phyloP scores from a whole-genome alignment of 1,140 invertebrate species.

The Eriosoma lanigerum region DNA sequence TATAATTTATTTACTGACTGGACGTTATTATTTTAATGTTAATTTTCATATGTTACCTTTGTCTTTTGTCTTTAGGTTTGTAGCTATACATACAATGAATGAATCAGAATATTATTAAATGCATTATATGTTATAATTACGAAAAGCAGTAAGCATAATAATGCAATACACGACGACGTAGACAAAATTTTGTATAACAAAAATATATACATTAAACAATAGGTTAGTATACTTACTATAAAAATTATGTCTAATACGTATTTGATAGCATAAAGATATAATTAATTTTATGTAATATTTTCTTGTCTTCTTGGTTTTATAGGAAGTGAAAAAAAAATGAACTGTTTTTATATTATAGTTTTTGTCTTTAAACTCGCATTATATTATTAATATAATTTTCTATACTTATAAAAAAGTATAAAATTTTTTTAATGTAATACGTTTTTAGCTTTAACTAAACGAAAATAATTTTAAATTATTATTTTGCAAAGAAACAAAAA shows the following conservation, averaged over 20 bases:
- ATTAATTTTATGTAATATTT: too few species aligned
- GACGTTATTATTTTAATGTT: slow-evolving; percentile 16
- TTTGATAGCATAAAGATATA: too few species aligned
- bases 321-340: too few species aligned
- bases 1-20: too few species aligned
- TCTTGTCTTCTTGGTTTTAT: too few species aligned
- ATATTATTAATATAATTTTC: too few species aligned
- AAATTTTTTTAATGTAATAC: too few species aligned
- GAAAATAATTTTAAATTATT: background rate
- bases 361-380: too few species aligned
- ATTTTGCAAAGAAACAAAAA: slow-evolving; percentile 5
- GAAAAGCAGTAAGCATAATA: background rate
- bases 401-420: too few species aligned
- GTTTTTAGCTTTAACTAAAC: background rate
- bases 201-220: slow-evolving; percentile 25
- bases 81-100: background rate
- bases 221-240: background rate
- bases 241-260: too few species aligned
- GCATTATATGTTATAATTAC: slow-evolving; percentile 21
- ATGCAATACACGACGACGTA: background rate
- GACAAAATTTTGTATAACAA: background rate
- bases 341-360: too few species aligned
- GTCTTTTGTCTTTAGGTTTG: slow-evolving; percentile 10
- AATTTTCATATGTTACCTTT: slow-evolving; percentile 42
- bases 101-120: slow-evolving; percentile 22